phyloP scores from a whole-genome alignment of 2,113 vertebrate genomes.

The Chaenocephalus aceratus region DNA sequence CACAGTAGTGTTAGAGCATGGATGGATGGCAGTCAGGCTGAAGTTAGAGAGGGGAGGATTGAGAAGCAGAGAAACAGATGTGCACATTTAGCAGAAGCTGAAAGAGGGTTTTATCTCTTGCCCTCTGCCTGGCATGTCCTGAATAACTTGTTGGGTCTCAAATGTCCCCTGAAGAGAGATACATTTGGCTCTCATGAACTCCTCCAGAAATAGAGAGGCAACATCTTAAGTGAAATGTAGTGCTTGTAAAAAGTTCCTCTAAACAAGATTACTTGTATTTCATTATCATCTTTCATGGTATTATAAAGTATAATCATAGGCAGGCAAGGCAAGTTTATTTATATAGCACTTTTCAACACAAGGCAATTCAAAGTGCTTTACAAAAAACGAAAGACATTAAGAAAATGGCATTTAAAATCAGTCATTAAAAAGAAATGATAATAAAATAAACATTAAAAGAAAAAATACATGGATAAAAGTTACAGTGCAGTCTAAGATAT shows the following conservation, averaged over 20 bases:
- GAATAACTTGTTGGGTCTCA: slow-evolving; percentile 40
- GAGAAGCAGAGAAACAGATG: slow-evolving; percentile 47
- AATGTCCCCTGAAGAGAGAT: slow-evolving; percentile 18
- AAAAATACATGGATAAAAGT: too few species aligned
- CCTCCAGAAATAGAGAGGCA: slow-evolving; percentile 10
- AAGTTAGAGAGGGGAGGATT: slow-evolving; percentile 8
- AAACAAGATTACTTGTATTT: neutral
- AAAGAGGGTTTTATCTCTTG: slow-evolving; percentile 44
- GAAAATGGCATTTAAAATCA: too few species aligned
- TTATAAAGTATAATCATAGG: neutral
- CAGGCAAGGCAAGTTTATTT: too few species aligned
- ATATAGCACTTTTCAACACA: too few species aligned
- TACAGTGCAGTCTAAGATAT: too few species aligned
- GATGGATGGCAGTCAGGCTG: slow-evolving; percentile 49
- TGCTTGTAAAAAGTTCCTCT: neutral
- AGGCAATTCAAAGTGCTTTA: too few species aligned
- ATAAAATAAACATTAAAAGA: too few species aligned
- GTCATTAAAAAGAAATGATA: too few species aligned
- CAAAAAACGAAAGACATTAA: too few species aligned
- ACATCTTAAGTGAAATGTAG: neutral
- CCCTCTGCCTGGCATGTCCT: slow-evolving; percentile 19
- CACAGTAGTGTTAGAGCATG: slow-evolving; percentile 53
- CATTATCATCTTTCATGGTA: neutral
- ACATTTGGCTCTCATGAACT: slow-evolving; percentile 26
- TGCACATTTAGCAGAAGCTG: slow-evolving; percentile 30